Base-by-base conservation (phyloP, 2,797 vertebrate species). In the Hybognathus amarus region DNA sequence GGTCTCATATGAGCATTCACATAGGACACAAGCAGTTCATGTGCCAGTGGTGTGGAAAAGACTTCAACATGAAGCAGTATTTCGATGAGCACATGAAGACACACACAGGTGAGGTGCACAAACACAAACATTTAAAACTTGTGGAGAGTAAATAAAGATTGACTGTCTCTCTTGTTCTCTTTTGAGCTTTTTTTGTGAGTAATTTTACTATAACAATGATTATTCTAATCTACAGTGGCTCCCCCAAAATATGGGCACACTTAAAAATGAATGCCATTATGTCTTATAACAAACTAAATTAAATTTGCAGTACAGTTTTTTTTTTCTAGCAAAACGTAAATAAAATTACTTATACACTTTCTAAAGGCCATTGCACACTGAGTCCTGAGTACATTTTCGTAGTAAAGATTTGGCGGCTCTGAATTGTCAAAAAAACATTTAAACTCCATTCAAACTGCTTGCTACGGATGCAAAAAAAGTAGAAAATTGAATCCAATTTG, bases 21-120 rank as follows among this genome's bases (percentile, higher is more conserved):
- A 98, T 99, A 6, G 97, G 97, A 82, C 97, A 98, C 95, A 98
- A 98, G 59, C 97, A 98, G 94, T 98, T 99, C 94, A 99, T 98
- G 97, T 99, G 97, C 93, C 97, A 99, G 90, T 99, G 97, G 97
- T 99, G 97, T 6, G 97, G 97, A 91, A 99, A 99, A 92, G 97
- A 99, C 93, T 99, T 99, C 95, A 99, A 98, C 94, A 99, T 99
- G 97, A 99, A 99, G 88, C 97, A 99, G 95, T 99, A 99, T 94
- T 99, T 99, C 22, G 97, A 98, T 6, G 97, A 98, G 89, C 97
- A 98, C 95, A 98, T 98, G 97, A 98, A 99, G 91, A 98, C 97
- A 6, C 97, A 99, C 93, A 99, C 97, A 94, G 97, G 97, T 99
- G 70, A 84, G 80, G 61, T 56, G 42, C 68, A 78, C 71, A 63